Evolutionary conservation across 2,113 vertebrate genomes (phyloP), one percentile per base, ranked within the genome.

Genomic region (Brachirus orientalis): DNA sequence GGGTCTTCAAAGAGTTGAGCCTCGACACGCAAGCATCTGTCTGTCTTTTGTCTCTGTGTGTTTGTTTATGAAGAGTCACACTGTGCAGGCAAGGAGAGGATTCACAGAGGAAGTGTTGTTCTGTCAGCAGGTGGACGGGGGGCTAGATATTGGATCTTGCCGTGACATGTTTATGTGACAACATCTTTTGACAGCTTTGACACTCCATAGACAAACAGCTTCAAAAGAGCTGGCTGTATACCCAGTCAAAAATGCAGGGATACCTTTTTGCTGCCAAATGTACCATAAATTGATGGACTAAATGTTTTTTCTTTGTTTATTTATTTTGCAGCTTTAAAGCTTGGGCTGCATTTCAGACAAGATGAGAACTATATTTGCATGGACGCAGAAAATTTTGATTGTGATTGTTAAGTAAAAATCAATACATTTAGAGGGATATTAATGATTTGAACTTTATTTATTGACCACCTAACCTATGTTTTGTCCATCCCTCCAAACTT

Each of bases 111-210:
- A 58, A 36, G 79, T 55, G 77, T 56, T 13, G 62, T 40, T 67
- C 84, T 83, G 84, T 88, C 85, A 87, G 85, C 48, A 28, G 63
- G 52, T 45, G 83, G 84, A 88, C 68, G 74, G 79, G 84, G 53
- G 82, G 82, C 75, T 78, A 43, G 71, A 86, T 88, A 84, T 80
- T 75, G 85, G 59, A 91, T 87, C 79, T 80, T 37, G 13, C 40
- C 0, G 16, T 89, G 90, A 86, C 88, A 90, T 88, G 80, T 88
- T 89, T 89, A 89, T 79, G 79, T 83, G 89, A 87, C 90, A 88
- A 89, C 80, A 75, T 83, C 82, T 17, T 73, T 69, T 89, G 86
- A 88, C 82, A 86, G 90, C 73, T 87, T 28, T 81, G 84, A 88
- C 84, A 84, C 80, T 71, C 77, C 70, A 46, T 63, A 84, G 79